Evolutionary conservation across 1,140 invertebrate genomes (phyloP), one percentile per base, ranked within the genome.

Genomic region (Drosophila watanabei): DNA sequence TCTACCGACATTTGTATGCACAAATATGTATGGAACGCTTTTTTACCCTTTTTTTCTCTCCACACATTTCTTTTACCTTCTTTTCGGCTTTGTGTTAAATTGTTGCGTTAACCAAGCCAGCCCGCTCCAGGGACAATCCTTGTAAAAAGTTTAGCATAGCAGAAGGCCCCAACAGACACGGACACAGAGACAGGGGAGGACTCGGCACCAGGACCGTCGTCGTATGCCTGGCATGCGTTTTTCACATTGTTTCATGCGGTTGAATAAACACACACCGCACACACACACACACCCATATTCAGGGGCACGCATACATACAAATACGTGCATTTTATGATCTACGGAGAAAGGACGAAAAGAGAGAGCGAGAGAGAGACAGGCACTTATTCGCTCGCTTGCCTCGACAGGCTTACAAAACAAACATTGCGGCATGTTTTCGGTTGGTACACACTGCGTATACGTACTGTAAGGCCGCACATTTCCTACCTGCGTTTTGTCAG

Each of bases 371-470:
- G 32, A 59, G 18, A 77, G 39, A 72, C 28, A 65, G 84, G 75
- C 85, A 88, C 85, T 87, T 89, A 89, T 88, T 78, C 84, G 84
- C 85, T 88, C 81, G 86, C 78, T 88, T 88, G 85, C 85, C 85
- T 85, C 84, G 81, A 75, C 85, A 85, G 81, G 86, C 85, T 89
- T 90, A 79, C 81, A 89, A 85, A 89, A 89, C 88, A 88, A 88
- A 88, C 85, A 88, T 88, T 90, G 86, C 85, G 85, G 85, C 82
- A 70, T 90, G 85, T 84, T 89, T 88, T 88, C 88, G 89, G 85
- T 90, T 85, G 84, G 78, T 69, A 85, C 85, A 89, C 85, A 79
- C 79, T 90, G 85, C 85, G 86, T 89, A 89, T 90, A 88, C 85
- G 85, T 89, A 90, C 73, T 85, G 85, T 77, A 57, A 69, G 84